Base-by-base conservation (phyloP, 2,113 vertebrate species). In the Laterallus jamaicensis region DNA sequence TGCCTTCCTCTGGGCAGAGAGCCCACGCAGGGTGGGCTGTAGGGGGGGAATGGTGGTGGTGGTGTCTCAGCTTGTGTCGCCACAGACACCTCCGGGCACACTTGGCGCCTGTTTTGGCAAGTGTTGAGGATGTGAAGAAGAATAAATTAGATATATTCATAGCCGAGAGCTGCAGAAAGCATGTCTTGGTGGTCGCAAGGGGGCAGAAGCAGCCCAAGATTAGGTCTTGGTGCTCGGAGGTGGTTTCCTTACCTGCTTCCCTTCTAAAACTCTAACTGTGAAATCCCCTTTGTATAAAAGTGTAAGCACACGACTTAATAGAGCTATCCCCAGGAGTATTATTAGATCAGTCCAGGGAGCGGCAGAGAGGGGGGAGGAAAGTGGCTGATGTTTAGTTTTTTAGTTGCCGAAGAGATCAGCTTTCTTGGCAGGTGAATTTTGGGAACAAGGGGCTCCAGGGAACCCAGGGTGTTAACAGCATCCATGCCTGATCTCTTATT, bases 121-220 rank as follows among this genome's bases (percentile, higher is more conserved):
- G 20, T 37, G 20, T 1, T 32, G 9, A 54, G 39, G 12, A 1
- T 54, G n/a, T 7, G 49, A 64, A 24, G 5, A 15, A 28, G 49
- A 69, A 35, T 15, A 22, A 15, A 37, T 15, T 13, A 1, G 20
- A 3, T 15, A 0, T 1, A 9, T 9, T 58, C 10, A 9, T 5
- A 11, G 50, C 2, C 8, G 39, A 67, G 50, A 44, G 44, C 39
- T 25, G n/a, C 56, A 37, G 67, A 37, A 17, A 78, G 32, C 18
- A 5, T 15, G 39, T 25, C 9, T 4, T 9, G 21, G 13, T 12
- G 17, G 47, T 77, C 97, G 66, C 92, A 68, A 90, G 97, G 67
- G 95, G 96, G 95, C 96, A 96, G 95, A 83, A 95, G 88, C 64
- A 90, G 52, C 64, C 91, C 37, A 89, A 29, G 39, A 75, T 60